Percentiles rank a stretch among this genome's conserved stretches.
phyloP scores from a whole-genome alignment of 2,888 invertebrate species.

The Synanthedon andrenaeformis region DNA sequence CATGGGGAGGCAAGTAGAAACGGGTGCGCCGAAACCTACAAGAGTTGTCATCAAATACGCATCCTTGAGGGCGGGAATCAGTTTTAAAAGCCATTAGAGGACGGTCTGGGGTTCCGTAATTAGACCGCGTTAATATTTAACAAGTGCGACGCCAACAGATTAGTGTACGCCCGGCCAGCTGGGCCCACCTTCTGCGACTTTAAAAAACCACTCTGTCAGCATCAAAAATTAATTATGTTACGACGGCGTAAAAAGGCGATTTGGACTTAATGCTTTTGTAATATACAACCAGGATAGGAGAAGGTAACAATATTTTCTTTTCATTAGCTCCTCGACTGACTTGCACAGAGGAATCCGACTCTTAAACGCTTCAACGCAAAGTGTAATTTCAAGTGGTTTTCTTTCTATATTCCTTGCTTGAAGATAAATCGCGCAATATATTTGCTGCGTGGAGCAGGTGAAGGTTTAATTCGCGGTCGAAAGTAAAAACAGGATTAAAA shows the following conservation, averaged over 20 bases:
- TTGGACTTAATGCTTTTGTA: conserved; percentile 38
- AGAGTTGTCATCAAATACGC: conserved; percentile 69
- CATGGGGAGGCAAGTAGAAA: not conserved
- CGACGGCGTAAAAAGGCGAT: conserved; percentile 31
- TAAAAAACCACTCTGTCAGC: conserved; percentile 57
- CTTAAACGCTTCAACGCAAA: not conserved
- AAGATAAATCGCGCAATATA: conserved; percentile 1
- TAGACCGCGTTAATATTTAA: conserved; percentile 70
- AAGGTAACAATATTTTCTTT: conserved; percentile 11
- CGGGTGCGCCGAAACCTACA: conserved; percentile 26
- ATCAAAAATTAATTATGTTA: conserved; percentile 59
- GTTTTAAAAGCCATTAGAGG: conserved; percentile 70
- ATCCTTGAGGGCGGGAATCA: conserved; percentile 66
- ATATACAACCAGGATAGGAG: conserved; percentile 6
- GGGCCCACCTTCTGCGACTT: conserved; percentile 53
- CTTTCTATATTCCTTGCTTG: conserved; percentile 13
- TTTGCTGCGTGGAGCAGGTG: not conserved
- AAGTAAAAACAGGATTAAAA: conserved; percentile 32
- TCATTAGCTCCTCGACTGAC: conserved; percentile 7
- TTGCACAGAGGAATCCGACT: not conserved
- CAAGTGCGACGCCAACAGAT: conserved; percentile 62
- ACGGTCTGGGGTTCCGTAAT: conserved; percentile 52
- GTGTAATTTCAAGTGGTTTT: not conserved
- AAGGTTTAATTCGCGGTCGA: conserved; percentile 4
- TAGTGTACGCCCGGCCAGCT: conserved; percentile 53